Conservation (phyloP, 2,797 vertebrate species). For the Gadopsis marmoratus region DNA sequence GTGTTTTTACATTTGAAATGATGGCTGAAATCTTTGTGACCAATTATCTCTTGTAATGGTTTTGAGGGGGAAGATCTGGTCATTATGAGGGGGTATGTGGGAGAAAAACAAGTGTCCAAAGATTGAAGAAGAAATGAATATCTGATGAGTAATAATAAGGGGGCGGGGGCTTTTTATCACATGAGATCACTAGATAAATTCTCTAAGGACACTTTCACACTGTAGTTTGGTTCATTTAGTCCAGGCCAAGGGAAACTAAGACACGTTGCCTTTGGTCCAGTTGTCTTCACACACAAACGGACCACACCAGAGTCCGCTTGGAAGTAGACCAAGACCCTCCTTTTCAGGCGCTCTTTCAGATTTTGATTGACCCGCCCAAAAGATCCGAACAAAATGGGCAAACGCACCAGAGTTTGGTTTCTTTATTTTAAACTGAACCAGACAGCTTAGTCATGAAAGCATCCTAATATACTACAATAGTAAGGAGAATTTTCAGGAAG, state of each 20-base stretch:
- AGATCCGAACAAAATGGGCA: neutral
- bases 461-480: neutral
- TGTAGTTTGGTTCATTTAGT: neutral
- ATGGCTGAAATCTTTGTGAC: slow-evolving; percentile 59
- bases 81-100: slow-evolving; percentile 13
- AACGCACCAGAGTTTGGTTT: neutral
- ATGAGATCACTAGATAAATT: neutral
- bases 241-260: neutral
- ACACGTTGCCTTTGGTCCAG: neutral
- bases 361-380: neutral
- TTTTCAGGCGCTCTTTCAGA: neutral
- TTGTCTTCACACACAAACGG: neutral
- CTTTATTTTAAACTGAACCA: neutral
- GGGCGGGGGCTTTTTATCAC: neutral
- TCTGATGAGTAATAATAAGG: neutral
- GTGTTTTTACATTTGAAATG: slow-evolving; percentile 70
- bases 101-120: slow-evolving; percentile 3
- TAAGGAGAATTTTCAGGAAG: neutral
- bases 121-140: neutral
- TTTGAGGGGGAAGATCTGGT: slow-evolving; percentile 13
- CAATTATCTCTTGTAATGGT: slow-evolving; percentile 63
- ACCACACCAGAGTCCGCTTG: neutral
- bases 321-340: neutral
- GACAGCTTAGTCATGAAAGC: neutral
- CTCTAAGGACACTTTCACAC: neutral